phyloP scores from a whole-genome alignment of 2,113 vertebrate species.

The Hassar affinis region DNA sequence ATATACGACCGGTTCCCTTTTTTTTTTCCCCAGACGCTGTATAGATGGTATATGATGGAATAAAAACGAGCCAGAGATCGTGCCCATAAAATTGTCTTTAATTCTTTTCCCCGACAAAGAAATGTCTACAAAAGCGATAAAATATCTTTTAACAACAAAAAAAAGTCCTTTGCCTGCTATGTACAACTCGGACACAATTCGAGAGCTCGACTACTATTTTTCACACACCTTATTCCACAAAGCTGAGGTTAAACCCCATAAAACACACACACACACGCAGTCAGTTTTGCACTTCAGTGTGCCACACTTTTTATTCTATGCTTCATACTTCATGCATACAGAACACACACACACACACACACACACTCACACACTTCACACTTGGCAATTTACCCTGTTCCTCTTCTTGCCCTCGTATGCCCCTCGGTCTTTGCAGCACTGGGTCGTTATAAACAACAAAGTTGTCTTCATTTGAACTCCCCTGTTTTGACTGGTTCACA shows the following conservation, averaged over 20 bases:
- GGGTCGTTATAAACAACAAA: conserved; percentile 38
- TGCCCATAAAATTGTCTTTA: conserved; percentile 84
- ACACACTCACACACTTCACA: conserved; percentile 39
- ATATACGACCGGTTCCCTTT: too few species aligned
- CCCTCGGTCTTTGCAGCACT: conserved; percentile 34
- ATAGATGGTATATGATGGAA: too few species aligned
- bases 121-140: conserved; percentile 96
- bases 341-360: conserved; percentile 36
- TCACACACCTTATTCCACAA: conserved; percentile 64
- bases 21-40: too few species aligned
- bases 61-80: conserved; percentile 70
- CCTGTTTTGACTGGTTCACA: conserved; percentile 64
- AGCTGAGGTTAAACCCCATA: conserved; percentile 44
- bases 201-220: conserved; percentile 75
- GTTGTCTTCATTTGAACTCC: conserved; percentile 51
- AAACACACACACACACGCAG: conserved; percentile 36
- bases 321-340: too few species aligned
- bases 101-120: conserved; percentile 86
- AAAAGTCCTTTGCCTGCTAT: conserved; percentile 86
- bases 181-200: conserved; percentile 86
- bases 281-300: conserved; percentile 19
- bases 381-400: conserved; percentile 35
- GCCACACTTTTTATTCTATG: conserved; percentile 6
- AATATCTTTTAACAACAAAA: conserved; percentile 98
- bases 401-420: conserved; percentile 14